A percentile compares a stretch with the other conserved stretches of the same genome.
phyloP scores from a whole-genome alignment of 2,113 vertebrate genomes.

The Panthera tigris region DNA sequence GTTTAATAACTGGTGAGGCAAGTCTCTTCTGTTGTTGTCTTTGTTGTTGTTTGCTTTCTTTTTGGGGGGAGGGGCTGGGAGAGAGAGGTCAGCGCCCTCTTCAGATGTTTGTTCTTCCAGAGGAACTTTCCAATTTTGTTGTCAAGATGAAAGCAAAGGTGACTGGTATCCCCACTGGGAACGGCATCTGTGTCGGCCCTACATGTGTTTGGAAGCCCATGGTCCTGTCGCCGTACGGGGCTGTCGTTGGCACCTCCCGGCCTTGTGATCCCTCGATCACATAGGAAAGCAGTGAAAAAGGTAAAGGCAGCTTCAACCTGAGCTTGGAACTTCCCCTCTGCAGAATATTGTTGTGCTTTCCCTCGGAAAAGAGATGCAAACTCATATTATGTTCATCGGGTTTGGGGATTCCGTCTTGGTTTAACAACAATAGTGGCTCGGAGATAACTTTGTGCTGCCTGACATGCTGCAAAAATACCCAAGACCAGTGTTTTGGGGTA shows the following conservation, averaged over 20 bases:
- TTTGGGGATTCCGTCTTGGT: background rate
- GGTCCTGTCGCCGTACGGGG: background rate
- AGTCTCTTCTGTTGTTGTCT: background rate
- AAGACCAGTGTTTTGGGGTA: background rate
- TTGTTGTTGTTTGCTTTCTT: background rate
- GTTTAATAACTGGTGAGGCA: background rate
- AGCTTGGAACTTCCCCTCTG: background rate
- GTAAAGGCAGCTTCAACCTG: background rate
- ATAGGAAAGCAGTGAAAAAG: background rate
- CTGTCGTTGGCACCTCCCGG: background rate
- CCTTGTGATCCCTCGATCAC: background rate
- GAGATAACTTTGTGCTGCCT: background rate
- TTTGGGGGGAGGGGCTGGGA: background rate
- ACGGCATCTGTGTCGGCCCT: background rate
- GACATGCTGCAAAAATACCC: background rate
- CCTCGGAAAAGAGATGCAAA: background rate
- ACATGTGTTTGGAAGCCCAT: background rate
- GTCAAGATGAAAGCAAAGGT: background rate
- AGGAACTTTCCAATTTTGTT: background rate
- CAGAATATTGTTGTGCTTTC: background rate
- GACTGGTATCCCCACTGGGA: background rate
- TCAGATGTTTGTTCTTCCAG: background rate
- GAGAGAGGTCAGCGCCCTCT: background rate
- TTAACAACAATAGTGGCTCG: background rate
- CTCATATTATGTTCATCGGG: background rate